phyloP scores from a whole-genome alignment of 2,113 vertebrate species.

The Erythrolamprus reginae region DNA sequence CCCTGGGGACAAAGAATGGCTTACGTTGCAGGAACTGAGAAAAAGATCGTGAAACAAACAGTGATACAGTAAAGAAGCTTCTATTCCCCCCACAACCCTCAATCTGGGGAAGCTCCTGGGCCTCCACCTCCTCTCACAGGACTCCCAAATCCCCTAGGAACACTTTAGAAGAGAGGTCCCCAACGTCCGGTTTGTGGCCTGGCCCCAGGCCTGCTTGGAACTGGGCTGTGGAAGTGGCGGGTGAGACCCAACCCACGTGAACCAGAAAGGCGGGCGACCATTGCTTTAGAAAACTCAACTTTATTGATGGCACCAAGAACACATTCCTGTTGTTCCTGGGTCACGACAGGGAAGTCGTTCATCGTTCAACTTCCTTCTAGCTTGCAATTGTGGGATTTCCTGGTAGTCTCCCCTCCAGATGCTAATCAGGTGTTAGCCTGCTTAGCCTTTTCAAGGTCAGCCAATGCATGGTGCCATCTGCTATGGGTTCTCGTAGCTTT shows the following conservation, averaged over 20 bases:
- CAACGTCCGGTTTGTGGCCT: neutral
- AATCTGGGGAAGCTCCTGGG: neutral
- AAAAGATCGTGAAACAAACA: neutral
- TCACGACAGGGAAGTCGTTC: neutral
- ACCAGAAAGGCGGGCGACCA: neutral
- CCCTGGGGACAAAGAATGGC: neutral
- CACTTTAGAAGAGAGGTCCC: neutral
- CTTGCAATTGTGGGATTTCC: neutral
- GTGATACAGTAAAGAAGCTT: neutral
- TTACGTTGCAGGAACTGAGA: neutral
- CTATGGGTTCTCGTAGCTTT: neutral
- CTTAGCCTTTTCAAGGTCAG: neutral
- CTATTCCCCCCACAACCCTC: neutral
- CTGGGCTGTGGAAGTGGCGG: neutral
- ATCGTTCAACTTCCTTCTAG: neutral
- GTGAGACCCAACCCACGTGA: fast-evolving
- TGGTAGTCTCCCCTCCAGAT: neutral
- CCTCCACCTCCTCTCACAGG: neutral
- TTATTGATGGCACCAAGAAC: neutral
- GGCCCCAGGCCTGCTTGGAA: neutral
- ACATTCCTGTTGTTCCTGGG: neutral
- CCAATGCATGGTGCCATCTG: neutral
- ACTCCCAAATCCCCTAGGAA: neutral
- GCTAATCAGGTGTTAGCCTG: neutral
- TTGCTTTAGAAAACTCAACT: neutral